A percentile compares a stretch with the other conserved stretches of the same genome.
phyloP scores from a whole-genome alignment of 2,797 vertebrate genomes.

The Aselliscus stoliczkanus region DNA sequence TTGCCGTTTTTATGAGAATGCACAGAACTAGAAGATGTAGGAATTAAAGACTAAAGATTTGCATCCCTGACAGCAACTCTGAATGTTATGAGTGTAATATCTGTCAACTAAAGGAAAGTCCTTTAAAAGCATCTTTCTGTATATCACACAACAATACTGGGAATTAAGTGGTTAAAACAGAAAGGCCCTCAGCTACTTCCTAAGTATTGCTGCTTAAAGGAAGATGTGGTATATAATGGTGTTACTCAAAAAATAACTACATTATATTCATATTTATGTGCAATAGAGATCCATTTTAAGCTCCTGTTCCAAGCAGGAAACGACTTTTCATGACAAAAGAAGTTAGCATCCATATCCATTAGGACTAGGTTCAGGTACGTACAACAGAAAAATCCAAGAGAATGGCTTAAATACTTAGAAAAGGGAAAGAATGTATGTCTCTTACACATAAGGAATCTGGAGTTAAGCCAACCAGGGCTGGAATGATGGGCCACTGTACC shows the following conservation, averaged over 20 bases:
- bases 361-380: background rate
- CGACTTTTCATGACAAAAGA: background rate
- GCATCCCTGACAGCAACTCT: background rate
- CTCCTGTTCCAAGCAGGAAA: background rate
- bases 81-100: background rate
- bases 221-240: background rate
- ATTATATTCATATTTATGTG: slow-evolving; percentile 3
- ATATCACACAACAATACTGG: background rate
- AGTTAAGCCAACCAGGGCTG: background rate
- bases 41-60: slow-evolving; percentile 32
- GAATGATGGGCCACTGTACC: background rate
- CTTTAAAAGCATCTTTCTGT: background rate
- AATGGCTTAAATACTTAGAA: background rate
- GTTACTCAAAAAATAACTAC: background rate
- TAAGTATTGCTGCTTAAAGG: background rate
- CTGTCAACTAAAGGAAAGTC: background rate
- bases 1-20: slow-evolving; percentile 19
- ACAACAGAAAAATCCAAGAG: background rate
- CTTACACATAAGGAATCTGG: background rate
- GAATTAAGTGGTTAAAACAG: slow-evolving; percentile 25
- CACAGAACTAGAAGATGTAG: background rate
- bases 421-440: background rate
- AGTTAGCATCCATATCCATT: background rate
- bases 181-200: background rate
- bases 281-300: background rate